Evolutionary conservation across 2,888 invertebrate genomes (phyloP), one percentile per base, ranked within the genome.

Genomic region (Hecatera dysodea): DNA sequence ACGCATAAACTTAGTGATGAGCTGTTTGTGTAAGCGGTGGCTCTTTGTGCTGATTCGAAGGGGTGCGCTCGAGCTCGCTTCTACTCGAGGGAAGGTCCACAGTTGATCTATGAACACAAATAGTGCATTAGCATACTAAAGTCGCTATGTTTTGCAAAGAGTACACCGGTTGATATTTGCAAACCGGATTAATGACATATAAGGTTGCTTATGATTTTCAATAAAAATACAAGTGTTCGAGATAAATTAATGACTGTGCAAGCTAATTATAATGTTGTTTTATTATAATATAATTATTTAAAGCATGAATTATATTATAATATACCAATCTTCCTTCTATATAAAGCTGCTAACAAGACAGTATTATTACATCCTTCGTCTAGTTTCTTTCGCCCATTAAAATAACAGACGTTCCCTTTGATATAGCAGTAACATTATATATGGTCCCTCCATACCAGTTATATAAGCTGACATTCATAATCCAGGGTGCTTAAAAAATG

Each of bases 151-250:
- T 87, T 88, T 86, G 80, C 86, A 78, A 86, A 88, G 87, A 90
- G 87, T 90, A 90, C 90, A 91, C 92, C 88, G 89, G 93, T 94
- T 94, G 94, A 89, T 93, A 94, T 94, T 94, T 93, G 78, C 71
- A 89, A 93, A 93, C 94, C 91, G 91, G 93, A 87, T 87, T 80
- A 74, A 72, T 83, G 72, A 82, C 82, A 83, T 77, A 74, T 79
- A 79, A 84, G 64, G 72, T 80, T 86, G 85, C 81, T 76, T 84
- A 80, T 76, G 72, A 83, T 77, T 78, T 78, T 84, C 66, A 80
- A 80, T 76, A 82, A 74, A 77, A 82, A 77, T 75, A 74, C 67
- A 78, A 78, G 76, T 74, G 61, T 52, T 27, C 27, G 64, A 65
- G 50, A 68, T 71, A 70, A 44, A 73, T 80, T 57, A 52, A 72